Evolutionary conservation across 1,140 invertebrate genomes (phyloP).

Genomic region (Euura lappo): DNA sequence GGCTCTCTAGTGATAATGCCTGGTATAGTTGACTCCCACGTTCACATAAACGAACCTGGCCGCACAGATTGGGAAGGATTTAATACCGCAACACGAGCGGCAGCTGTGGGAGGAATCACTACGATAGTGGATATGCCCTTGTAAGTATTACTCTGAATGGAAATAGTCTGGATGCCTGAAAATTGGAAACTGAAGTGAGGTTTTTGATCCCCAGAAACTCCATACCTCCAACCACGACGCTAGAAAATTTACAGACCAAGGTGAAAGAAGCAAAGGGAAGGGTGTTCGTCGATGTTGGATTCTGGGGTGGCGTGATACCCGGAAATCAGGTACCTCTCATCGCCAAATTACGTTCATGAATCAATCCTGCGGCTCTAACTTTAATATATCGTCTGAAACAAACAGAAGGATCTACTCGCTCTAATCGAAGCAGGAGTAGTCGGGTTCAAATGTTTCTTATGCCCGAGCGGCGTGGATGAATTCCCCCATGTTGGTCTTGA

Average conservation of each 20-base stretch:
- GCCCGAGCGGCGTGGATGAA: constrained; percentile 70
- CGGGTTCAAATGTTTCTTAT: constrained; percentile 78
- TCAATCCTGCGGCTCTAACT: neutral
- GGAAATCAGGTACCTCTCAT: constrained; percentile 62
- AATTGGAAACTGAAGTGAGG: constrained; percentile 2
- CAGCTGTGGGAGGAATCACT: constrained; percentile 75
- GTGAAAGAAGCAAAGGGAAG: constrained; percentile 64
- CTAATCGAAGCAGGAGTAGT: constrained; percentile 71
- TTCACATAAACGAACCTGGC: constrained; percentile 88
- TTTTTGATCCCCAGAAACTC: constrained; percentile 65
- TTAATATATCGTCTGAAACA: constrained; percentile 6
- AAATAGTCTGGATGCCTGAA: neutral
- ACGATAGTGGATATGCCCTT: constrained; percentile 78
- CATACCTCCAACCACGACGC: constrained; percentile 71
- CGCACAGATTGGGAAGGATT: constrained; percentile 76
- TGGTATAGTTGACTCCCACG: constrained; percentile 87
- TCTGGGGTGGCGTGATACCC: constrained; percentile 77
- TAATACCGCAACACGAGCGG: constrained; percentile 71
- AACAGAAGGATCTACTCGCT: constrained; percentile 64
- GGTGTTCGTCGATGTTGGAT: constrained; percentile 73
- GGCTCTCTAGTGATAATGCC: constrained; percentile 72
- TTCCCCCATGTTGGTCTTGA: constrained; percentile 66
- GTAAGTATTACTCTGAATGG: constrained; percentile 53
- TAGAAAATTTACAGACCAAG: constrained; percentile 68
- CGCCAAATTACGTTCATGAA: constrained; percentile 9